A percentile compares a stretch with the other conserved stretches of the same genome.
Conservation (phyloP, 2,888 invertebrate genomes). For the Euproctis similis region DNA sequence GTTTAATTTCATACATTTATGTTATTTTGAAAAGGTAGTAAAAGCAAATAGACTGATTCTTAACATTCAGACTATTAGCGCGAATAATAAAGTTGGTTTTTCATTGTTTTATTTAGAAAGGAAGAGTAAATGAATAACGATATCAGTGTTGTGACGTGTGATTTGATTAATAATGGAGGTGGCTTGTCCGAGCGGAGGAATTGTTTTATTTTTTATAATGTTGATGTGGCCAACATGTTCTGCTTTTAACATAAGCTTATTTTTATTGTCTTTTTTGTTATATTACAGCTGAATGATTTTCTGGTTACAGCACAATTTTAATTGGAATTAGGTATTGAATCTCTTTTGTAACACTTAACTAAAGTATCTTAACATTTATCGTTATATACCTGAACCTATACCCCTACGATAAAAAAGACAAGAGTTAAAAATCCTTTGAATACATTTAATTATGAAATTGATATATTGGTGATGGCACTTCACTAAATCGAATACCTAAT, state of each 20-base stretch:
- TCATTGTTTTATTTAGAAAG: slow-evolving; percentile 15
- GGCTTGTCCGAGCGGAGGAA: slow-evolving; percentile 50
- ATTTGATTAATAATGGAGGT: slow-evolving; percentile 71
- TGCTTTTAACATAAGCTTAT: slow-evolving; percentile 43
- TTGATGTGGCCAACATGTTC: slow-evolving; percentile 55
- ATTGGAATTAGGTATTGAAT: too few species aligned
- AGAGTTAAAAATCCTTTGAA: too few species aligned
- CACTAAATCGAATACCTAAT: too few species aligned
- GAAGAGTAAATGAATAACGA: slow-evolving; percentile 64
- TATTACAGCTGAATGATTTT: slow-evolving; percentile 7
- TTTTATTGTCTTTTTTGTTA: slow-evolving; percentile 12
- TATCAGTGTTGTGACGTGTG: slow-evolving; percentile 73
- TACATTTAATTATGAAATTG: too few species aligned
- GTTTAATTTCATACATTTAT: slow-evolving; percentile 5
- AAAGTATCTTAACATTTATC: too few species aligned
- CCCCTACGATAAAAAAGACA: too few species aligned
- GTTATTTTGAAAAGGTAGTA: slow-evolving; percentile 26
- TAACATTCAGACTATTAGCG: too few species aligned
- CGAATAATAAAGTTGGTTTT: slow-evolving; percentile 19
- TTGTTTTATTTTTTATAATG: slow-evolving; percentile 49
- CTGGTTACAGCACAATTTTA: slow-evolving; percentile 7
- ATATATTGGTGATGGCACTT: too few species aligned
- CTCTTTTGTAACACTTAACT: too few species aligned
- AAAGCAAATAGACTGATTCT: slow-evolving; percentile 1
- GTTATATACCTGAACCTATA: too few species aligned